These are phyloP conservation scores for Cercopithecus hamlyni DNA, from an alignment of 2,797 vertebrate genomes.

Conservation along the genomic window DNA sequence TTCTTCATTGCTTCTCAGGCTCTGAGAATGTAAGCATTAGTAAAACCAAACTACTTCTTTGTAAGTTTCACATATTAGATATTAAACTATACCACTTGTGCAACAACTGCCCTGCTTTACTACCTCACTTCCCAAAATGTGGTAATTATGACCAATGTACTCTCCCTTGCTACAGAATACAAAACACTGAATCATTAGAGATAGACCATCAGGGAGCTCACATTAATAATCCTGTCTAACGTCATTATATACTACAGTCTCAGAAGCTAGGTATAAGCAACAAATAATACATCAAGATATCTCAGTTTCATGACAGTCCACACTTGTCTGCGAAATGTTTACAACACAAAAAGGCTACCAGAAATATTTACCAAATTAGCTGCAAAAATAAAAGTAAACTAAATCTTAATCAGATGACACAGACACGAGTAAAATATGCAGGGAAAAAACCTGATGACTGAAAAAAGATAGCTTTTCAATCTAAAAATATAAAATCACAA, in stretches of 20 bases:
- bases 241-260: background rate
- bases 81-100: background rate
- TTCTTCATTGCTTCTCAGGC: background rate
- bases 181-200: background rate
- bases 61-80: background rate
- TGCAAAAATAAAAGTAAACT: slow-evolving; percentile 3
- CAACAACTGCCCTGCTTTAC: background rate
- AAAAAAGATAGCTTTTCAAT: background rate
- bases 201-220: background rate
- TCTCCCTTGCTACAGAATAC: background rate
- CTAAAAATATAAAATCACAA: background rate
- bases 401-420: background rate
- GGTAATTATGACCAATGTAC: background rate
- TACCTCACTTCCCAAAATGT: accelerated
- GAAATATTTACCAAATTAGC: background rate
- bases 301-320: background rate
- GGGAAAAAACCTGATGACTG: background rate
- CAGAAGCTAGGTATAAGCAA: background rate
- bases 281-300: background rate
- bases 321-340: background rate
- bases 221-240: background rate
- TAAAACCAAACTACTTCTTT: background rate
- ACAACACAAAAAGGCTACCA: background rate
- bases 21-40: background rate
- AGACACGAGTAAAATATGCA: background rate